These are phyloP conservation scores for Thalpophila matura DNA, from an alignment of 2,888 invertebrate species.

Conservation along the genomic window DNA sequence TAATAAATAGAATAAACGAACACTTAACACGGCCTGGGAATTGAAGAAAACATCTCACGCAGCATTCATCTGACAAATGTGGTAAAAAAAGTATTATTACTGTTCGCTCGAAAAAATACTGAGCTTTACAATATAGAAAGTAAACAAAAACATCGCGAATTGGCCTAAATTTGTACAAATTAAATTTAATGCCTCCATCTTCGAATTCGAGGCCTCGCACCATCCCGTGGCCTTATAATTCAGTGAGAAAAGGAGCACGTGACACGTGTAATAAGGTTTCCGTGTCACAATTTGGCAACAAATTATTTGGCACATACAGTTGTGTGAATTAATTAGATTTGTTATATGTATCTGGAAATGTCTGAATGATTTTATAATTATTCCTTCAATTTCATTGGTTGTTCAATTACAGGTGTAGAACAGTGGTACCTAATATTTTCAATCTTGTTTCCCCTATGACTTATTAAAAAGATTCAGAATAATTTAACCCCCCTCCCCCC, in stretches of 20 bases:
- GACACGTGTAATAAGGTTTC: constrained; percentile 40
- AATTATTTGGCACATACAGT: constrained; percentile 15
- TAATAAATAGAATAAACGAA: too few species aligned
- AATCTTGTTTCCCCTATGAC: too few species aligned
- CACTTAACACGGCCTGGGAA: not conserved
- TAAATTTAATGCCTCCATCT: constrained; percentile 33
- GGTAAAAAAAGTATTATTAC: not conserved
- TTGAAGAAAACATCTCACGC: not conserved
- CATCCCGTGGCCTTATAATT: constrained; percentile 13
- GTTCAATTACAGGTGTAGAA: too few species aligned
- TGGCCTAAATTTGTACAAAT: constrained; percentile 36
- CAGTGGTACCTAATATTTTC: too few species aligned
- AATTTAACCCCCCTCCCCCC: too few species aligned
- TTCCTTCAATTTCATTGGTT: too few species aligned
- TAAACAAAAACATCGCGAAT: constrained; percentile 14
- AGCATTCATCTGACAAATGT: not conserved
- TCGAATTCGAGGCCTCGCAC: constrained; percentile 16
- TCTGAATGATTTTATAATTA: too few species aligned
- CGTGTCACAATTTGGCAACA: constrained; percentile 16
- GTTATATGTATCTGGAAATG: not conserved
- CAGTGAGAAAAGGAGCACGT: constrained; percentile 40
- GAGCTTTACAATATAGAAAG: not conserved
- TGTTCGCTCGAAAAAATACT: not conserved
- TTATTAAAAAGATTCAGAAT: too few species aligned
- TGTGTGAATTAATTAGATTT: constrained; percentile 13